These are phyloP conservation scores for Cylloceria caligata DNA, from an alignment of 2,888 invertebrate species.

Conservation along the genomic window DNA sequence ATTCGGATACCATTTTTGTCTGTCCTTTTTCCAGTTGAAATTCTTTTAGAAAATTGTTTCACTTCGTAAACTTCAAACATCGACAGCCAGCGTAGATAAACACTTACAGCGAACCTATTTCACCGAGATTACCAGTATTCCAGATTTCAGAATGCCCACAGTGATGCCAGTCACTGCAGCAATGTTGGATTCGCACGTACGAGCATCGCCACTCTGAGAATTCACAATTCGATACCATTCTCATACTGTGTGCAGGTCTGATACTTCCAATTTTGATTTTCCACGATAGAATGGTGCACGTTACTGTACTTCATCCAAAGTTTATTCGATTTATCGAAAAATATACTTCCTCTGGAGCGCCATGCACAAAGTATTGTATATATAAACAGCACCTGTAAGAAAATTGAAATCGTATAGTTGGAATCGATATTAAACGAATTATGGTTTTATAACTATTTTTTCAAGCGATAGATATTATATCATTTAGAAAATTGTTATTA, in stretches of 20 bases:
- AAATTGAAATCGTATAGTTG: slow-evolving; percentile 1
- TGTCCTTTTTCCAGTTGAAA: neutral
- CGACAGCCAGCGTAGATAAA: neutral
- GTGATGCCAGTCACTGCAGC: neutral
- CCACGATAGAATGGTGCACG: slow-evolving; percentile 28
- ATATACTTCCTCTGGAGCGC: neutral
- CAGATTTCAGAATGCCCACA: neutral
- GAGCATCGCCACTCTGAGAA: slow-evolving; percentile 24
- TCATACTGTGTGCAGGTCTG: slow-evolving; percentile 3
- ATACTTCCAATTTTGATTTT: slow-evolving; percentile 41
- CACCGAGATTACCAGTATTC: slow-evolving; percentile 20
- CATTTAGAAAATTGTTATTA: too few species aligned
- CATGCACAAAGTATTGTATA: neutral
- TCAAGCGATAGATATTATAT: too few species aligned
- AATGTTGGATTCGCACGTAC: slow-evolving; percentile 28
- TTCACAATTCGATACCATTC: slow-evolving; percentile 32
- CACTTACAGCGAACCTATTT: neutral
- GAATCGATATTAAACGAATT: neutral
- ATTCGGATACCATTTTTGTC: neutral
- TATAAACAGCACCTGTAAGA: neutral
- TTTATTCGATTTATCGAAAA: slow-evolving; percentile 31
- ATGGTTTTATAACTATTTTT: neutral
- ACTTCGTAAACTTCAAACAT: neutral
- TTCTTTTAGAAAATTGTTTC: slow-evolving; percentile 20
- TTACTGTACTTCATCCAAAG: slow-evolving; percentile 1